These are phyloP conservation scores for Lophura nycthemera DNA, from an alignment of 2,113 vertebrate species.

Conservation along the genomic window DNA sequence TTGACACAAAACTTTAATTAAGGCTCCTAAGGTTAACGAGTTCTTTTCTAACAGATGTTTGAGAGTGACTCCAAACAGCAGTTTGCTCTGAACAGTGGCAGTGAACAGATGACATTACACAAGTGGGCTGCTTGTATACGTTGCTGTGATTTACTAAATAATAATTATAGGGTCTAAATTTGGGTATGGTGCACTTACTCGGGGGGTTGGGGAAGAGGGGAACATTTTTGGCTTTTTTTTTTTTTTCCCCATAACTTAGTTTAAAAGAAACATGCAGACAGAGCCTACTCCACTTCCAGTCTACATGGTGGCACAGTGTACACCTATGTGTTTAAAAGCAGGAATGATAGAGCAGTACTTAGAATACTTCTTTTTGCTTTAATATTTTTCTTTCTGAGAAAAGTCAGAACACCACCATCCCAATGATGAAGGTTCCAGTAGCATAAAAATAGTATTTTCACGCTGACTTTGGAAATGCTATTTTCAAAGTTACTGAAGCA, in stretches of 20 bases:
- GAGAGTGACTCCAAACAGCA: not conserved
- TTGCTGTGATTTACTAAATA: not conserved
- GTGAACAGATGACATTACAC: not conserved
- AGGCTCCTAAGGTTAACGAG: not conserved
- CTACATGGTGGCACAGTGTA: not conserved
- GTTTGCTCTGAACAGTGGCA: not conserved
- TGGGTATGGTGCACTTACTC: not conserved
- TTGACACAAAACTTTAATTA: not conserved
- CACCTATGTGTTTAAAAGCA: rapidly evolving
- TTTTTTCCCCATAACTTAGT: not conserved
- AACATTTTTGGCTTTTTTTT: not conserved
- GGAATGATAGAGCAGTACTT: too few relatives aligned
- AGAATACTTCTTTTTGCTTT: not conserved
- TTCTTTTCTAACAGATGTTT: not conserved
- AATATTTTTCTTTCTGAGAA: not conserved
- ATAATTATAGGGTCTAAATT: not conserved
- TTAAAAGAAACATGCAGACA: not conserved
- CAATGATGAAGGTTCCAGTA: not conserved
- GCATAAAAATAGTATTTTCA: not conserved
- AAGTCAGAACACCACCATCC: not conserved
- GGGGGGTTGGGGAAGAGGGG: rapidly evolving
- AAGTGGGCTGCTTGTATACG: not conserved
- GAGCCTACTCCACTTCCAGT: not conserved
- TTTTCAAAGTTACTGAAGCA: not conserved
- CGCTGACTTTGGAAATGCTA: not conserved